Evolutionary conservation across 2,113 vertebrate genomes (phyloP).

Genomic region (Chloropsis cyanopogon): DNA sequence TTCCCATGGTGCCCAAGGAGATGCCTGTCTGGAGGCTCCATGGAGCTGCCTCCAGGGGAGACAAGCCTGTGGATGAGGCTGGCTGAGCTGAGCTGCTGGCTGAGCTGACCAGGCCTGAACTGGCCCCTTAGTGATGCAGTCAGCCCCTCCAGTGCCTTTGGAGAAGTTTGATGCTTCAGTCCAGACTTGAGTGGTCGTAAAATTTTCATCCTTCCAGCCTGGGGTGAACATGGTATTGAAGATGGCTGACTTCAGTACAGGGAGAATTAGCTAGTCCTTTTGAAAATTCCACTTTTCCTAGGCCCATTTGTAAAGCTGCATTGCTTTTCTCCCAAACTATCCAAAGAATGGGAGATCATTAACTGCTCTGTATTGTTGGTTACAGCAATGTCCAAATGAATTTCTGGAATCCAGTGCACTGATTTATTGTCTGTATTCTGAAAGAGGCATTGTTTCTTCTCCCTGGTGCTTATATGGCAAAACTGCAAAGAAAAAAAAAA

Average conservation of each 20-base stretch:
- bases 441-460: slow-evolving; percentile 56
- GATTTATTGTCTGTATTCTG: slow-evolving; percentile 56
- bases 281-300: slow-evolving; percentile 20
- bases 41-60: background rate
- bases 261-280: slow-evolving; percentile 5
- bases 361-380: slow-evolving; percentile 50
- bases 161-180: background rate
- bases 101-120: background rate
- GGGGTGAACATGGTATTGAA: background rate
- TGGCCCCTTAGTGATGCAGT: accelerated
- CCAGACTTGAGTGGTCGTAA: background rate
- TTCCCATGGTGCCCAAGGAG: accelerated
- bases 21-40: accelerated
- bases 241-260: background rate
- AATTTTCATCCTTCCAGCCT: background rate
- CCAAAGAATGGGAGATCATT: slow-evolving; percentile 36
- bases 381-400: slow-evolving; percentile 25
- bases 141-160: background rate
- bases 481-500: background rate
- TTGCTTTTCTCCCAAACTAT: slow-evolving; percentile 23
- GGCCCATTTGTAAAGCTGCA: slow-evolving; percentile 5
- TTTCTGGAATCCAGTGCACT: slow-evolving; percentile 42
- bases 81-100: no score
- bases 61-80: background rate
- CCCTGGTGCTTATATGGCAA: slow-evolving; percentile 40